Conservation (phyloP, 2,797 vertebrate genomes). For the Gobio occitaniae region DNA sequence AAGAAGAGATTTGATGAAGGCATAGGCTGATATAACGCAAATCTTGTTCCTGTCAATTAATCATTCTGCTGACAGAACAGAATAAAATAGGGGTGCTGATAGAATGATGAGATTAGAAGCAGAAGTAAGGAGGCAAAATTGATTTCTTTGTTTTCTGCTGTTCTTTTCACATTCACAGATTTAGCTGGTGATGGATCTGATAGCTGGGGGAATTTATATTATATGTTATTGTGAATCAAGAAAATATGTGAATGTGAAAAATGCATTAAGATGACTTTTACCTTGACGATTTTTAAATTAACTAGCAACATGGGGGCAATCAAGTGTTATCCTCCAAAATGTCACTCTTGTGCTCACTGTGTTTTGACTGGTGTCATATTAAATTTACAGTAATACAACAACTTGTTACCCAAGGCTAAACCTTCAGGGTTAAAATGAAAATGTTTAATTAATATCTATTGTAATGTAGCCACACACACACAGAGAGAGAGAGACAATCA, state of each 20-base stretch:
- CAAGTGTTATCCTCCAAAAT: conserved; percentile 8
- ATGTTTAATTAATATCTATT: background rate
- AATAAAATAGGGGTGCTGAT: background rate
- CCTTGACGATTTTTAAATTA: background rate
- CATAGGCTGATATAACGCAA: conserved; percentile 21
- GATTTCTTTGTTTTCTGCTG: conserved; percentile 23
- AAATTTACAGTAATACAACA: background rate
- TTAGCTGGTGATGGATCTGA: conserved; percentile 2
- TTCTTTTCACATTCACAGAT: background rate
- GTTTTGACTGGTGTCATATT: background rate
- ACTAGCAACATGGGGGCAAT: background rate
- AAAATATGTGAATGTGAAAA: background rate
- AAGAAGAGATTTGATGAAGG: conserved; percentile 18
- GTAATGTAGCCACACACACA: background rate
- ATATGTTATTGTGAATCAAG: conserved; percentile 2
- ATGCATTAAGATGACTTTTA: background rate
- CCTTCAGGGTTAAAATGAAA: background rate
- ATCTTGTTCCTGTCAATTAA: conserved; percentile 26
- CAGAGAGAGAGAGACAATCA: too few relatives aligned
- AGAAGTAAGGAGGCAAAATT: conserved; percentile 9
- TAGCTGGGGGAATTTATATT: background rate
- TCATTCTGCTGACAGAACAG: conserved; percentile 18
- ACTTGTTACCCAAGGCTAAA: background rate
- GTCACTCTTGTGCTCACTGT: background rate
- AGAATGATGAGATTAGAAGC: conserved; percentile 4